phyloP scores from a whole-genome alignment of 1,140 invertebrate genomes.

The Muscidifurax raptorellus region DNA sequence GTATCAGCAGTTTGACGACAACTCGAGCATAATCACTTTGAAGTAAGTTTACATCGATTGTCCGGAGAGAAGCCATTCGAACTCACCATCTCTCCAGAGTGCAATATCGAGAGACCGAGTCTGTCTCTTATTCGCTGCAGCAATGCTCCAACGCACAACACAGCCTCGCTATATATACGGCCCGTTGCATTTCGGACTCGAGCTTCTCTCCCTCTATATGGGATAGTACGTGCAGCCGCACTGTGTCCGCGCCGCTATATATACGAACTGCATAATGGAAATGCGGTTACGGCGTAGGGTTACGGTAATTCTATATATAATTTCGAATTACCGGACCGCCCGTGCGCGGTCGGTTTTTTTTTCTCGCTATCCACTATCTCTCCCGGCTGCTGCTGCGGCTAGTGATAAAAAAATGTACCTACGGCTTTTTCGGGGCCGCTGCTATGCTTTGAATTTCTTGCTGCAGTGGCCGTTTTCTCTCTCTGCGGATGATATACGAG shows the following conservation, averaged over 20 bases:
- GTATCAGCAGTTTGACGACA: slow-evolving; percentile 16
- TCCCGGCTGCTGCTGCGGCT: too few relatives aligned
- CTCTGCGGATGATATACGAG: too few relatives aligned
- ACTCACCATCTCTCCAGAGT: neutral
- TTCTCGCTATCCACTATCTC: neutral
- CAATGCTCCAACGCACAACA: neutral
- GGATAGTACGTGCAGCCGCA: neutral
- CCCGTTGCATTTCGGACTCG: neutral
- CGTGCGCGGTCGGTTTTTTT: neutral
- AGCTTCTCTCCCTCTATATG: neutral
- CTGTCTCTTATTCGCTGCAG: neutral
- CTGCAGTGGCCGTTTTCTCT: too few relatives aligned
- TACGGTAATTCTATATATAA: slow-evolving; percentile 59
- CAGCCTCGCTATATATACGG: neutral
- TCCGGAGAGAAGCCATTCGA: neutral
- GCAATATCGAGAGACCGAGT: slow-evolving; percentile 5
- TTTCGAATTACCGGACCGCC: slow-evolving; percentile 57
- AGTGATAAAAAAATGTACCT: too few relatives aligned
- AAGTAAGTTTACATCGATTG: slow-evolving; percentile 30
- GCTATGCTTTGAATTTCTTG: too few relatives aligned
- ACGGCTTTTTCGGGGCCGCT: too few relatives aligned
- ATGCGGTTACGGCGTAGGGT: slow-evolving; percentile 50
- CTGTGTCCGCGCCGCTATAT: neutral
- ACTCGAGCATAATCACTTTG: slow-evolving; percentile 6
- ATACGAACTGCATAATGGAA: slow-evolving; percentile 58